Base-by-base conservation (phyloP, 2,888 invertebrate species). In the Marasmarcha lunaedactyla region DNA sequence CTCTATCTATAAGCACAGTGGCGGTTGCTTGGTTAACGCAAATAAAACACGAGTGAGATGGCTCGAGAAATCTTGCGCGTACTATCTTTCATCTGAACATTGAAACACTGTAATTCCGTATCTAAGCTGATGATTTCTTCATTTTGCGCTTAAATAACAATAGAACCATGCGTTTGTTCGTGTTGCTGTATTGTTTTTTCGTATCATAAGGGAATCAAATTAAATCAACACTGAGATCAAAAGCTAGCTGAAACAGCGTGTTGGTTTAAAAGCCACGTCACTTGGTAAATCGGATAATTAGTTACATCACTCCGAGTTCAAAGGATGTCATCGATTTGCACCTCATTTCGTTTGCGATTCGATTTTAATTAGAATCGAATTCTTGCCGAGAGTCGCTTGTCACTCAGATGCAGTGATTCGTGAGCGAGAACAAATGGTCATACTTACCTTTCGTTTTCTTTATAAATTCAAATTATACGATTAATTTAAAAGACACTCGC, bases 291-390 rank as follows among this genome's bases (percentile, higher is more conserved):
- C 30, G 30, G n/a, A n/a, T n/a, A 30, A 60, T 60, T 58, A 52
- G 46, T 49, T 51, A 52, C 52, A 47, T 54, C 55, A 53, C 50
- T 50, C 49, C 46, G 40, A 37, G 43, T 34, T 38, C 38, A 38
- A 37, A 36, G 41, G 20, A 41, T 42, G 59, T 57, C 63, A 63
- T 68, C 60, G 61, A 68, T 72, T 73, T 63, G 60, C 70, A 71
- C 66, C 57, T 65, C 71, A 70, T 71, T 69, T 67, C 63, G 55
- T 55, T 48, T 53, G 55, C 55, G 51, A 65, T 71, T 64, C 65
- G 63, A 62, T 63, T 59, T 63, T 68, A 71, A 71, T 71, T 73
- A 64, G 67, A 60, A 66, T 67, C 60, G 63, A 57, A 65, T 68
- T 61, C 61, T 60, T 57, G 59, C 2, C 6, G 30, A 20, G 20